A percentile compares a stretch with the other conserved stretches of the same genome.
phyloP scores from a whole-genome alignment of 2,888 invertebrate species.

The Euplagia quadripunctaria region DNA sequence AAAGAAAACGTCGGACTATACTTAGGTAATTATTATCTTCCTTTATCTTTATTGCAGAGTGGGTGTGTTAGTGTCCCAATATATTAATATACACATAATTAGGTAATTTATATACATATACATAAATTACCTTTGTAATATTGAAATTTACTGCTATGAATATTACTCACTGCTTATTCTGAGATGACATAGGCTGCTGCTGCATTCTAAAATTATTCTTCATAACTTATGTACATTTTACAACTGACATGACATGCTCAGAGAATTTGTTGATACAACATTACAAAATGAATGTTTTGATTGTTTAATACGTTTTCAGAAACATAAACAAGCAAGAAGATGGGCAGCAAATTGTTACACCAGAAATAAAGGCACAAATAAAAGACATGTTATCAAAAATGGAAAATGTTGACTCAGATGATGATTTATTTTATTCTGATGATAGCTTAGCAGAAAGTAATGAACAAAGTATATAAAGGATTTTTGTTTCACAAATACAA shows the following conservation, averaged over 20 bases:
- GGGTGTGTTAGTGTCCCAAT: too few relatives aligned
- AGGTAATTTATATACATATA: too few relatives aligned
- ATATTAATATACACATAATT: too few relatives aligned
- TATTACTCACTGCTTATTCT: too few relatives aligned
- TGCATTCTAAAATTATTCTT: too few relatives aligned
- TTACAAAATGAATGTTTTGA: background rate
- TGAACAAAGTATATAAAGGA: slow-evolving; percentile 13
- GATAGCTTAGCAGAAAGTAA: slow-evolving; percentile 33
- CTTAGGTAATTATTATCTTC: slow-evolving; percentile 79
- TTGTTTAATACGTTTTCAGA: slow-evolving; percentile 48
- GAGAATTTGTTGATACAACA: too few relatives aligned
- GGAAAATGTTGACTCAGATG: slow-evolving; percentile 63
- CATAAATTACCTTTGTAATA: too few relatives aligned
- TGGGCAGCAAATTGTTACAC: slow-evolving; percentile 68
- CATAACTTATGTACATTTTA: too few relatives aligned
- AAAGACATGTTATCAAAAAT: slow-evolving; percentile 68
- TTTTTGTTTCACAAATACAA: background rate
- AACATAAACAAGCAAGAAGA: slow-evolving; percentile 80
- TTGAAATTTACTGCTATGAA: too few relatives aligned
- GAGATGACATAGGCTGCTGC: too few relatives aligned
- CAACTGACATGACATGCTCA: too few relatives aligned
- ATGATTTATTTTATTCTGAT: slow-evolving; percentile 58
- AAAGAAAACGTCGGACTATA: slow-evolving; percentile 93
- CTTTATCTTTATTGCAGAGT: background rate
- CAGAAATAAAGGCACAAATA: slow-evolving; percentile 61